Conservation (phyloP, 2,797 vertebrate species). For the Squalus acanthias region DNA sequence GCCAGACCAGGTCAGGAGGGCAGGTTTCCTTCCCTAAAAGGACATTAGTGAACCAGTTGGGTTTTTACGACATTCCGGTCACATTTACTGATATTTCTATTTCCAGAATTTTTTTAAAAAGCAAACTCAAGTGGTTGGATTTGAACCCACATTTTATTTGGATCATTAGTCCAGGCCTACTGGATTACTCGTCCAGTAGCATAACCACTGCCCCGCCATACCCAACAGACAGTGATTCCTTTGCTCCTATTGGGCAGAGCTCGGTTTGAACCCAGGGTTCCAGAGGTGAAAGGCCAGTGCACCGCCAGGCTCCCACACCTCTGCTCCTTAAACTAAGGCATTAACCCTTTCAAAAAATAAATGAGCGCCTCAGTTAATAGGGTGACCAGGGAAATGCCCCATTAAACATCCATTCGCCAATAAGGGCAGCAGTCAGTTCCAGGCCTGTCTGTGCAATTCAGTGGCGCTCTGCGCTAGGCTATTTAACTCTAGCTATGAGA, state of each 20-base stretch:
- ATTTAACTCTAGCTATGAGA: background rate
- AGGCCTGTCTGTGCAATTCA: background rate
- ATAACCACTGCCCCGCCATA: background rate
- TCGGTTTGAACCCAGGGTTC: background rate
- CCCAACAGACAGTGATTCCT: background rate
- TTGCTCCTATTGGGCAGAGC: background rate
- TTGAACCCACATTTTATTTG: background rate
- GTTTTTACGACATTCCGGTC: background rate
- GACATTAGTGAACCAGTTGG: background rate
- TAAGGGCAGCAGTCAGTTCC: background rate
- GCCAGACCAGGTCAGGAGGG: background rate
- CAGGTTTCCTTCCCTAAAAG: background rate
- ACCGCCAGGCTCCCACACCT: too few relatives aligned
- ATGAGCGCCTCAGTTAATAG: background rate
- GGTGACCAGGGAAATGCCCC: background rate
- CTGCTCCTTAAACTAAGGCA: background rate
- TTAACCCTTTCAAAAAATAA: background rate
- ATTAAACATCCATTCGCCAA: background rate
- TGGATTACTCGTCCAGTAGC: too few relatives aligned
- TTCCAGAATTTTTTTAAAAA: background rate
- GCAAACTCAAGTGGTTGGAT: background rate
- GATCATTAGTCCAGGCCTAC: background rate
- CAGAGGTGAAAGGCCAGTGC: background rate
- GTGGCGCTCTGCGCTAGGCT: background rate
- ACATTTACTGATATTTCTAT: background rate